Evolutionary conservation across 2,888 invertebrate genomes (phyloP).

Genomic region (Salpingus planirostris): DNA sequence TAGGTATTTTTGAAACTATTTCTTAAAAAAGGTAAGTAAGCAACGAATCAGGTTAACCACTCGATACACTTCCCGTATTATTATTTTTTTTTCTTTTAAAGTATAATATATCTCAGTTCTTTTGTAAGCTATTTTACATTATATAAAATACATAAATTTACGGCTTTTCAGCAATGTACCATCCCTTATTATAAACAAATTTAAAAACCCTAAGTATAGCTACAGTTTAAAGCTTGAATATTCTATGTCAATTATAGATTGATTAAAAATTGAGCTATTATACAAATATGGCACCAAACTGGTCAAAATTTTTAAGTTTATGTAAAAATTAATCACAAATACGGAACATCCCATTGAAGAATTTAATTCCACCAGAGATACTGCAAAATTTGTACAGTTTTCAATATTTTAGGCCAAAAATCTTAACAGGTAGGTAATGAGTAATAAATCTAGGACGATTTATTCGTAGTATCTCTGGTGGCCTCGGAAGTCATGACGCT

Average conservation of each 20-base stretch:
- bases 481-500: conserved; percentile 35
- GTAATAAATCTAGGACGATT: no score
- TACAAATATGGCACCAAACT: conserved; percentile 43
- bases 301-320: conserved; percentile 38
- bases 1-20: conserved; percentile 26
- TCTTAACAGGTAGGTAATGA: conserved; percentile 6
- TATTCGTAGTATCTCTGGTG: conserved; percentile 39
- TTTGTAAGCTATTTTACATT: conserved; percentile 34
- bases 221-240: conserved; percentile 40
- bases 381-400: conserved; percentile 16
- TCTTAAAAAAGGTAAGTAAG: no score
- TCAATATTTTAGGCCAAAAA: conserved; percentile 14
- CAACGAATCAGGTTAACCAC: conserved; percentile 21
- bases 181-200: conserved; percentile 30
- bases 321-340: conserved; percentile 29
- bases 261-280: conserved; percentile 44
- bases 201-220: conserved; percentile 35
- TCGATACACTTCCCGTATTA: conserved; percentile 28
- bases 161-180: conserved; percentile 22
- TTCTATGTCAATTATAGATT: conserved; percentile 32
- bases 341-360: conserved; percentile 42
- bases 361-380: conserved; percentile 25
- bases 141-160: conserved; percentile 39
- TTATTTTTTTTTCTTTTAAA: no score
- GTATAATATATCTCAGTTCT: conserved; percentile 34